Percentiles rank a stretch among this genome's conserved stretches.
These are phyloP conservation scores for Drosophila teissieri DNA, from an alignment of 1,140 invertebrate species.

Conservation along the genomic window DNA sequence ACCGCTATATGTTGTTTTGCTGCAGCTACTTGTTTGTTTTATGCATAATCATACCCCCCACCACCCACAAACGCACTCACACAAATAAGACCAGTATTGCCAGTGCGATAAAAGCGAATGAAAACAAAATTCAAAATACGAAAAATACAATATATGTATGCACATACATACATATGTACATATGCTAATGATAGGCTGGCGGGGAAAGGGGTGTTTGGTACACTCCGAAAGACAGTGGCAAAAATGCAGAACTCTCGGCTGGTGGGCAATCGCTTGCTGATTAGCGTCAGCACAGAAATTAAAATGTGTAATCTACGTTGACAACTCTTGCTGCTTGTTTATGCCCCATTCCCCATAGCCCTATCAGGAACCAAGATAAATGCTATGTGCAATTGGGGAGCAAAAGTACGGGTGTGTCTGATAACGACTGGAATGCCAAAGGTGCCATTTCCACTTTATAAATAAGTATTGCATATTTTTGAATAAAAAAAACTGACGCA, in stretches of 20 bases:
- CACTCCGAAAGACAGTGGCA: background rate
- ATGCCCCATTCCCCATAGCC: background rate
- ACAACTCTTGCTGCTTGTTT: slow-evolving; percentile 37
- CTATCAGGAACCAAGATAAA: slow-evolving; percentile 56
- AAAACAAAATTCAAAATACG: slow-evolving; percentile 63
- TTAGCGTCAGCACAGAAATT: slow-evolving; percentile 57
- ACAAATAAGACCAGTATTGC: slow-evolving; percentile 10
- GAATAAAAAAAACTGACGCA: background rate
- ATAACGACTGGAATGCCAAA: slow-evolving; percentile 4
- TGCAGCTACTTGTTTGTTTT: slow-evolving; percentile 51
- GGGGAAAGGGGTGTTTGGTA: background rate
- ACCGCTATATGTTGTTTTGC: slow-evolving; percentile 39
- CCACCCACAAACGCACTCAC: slow-evolving; percentile 43
- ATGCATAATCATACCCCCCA: slow-evolving; percentile 64
- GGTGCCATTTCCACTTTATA: background rate
- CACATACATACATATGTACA: background rate
- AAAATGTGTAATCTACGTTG: slow-evolving; percentile 54
- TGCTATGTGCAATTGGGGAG: slow-evolving; percentile 24
- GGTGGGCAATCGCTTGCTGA: slow-evolving; percentile 51
- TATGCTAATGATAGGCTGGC: background rate
- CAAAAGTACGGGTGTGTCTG: slow-evolving; percentile 9
- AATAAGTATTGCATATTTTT: slow-evolving; percentile 29
- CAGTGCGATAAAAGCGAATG: slow-evolving; percentile 65
- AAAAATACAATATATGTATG: too few species aligned
- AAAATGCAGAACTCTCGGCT: slow-evolving; percentile 27